phyloP scores from a whole-genome alignment of 2,797 vertebrate species.

The Hippocampus kuda region DNA sequence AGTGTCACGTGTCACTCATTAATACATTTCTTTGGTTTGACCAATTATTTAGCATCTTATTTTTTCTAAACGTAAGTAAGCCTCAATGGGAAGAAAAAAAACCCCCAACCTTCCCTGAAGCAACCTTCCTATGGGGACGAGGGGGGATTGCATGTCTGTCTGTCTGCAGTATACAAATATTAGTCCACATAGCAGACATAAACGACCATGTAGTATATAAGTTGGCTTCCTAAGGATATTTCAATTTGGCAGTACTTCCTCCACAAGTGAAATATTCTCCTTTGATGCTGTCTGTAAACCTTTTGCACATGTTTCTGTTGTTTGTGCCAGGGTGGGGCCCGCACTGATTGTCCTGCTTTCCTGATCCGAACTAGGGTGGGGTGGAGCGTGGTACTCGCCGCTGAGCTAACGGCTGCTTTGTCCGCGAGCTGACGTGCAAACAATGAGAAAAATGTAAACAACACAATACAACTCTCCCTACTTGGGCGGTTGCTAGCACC shows the following conservation, averaged over 20 bases:
- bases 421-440: constrained; percentile 49
- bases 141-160: not conserved
- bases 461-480: constrained; percentile 50
- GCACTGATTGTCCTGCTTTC: constrained; percentile 48
- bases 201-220: constrained; percentile 3
- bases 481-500: constrained; percentile 31
- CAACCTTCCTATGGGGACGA: not conserved
- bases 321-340: constrained; percentile 33
- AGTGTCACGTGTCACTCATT: no score
- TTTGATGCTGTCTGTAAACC: not conserved
- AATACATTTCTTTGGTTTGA: no score
- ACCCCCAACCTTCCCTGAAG: not conserved
- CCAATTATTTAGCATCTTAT: not conserved
- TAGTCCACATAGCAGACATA: constrained; percentile 22
- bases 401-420: constrained; percentile 47
- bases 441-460: constrained; percentile 65
- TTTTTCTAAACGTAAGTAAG: not conserved
- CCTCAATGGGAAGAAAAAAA: not conserved
- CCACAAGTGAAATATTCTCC: constrained; percentile 1
- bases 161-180: constrained; percentile 1
- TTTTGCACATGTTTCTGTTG: not conserved
- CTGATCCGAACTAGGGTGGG: constrained; percentile 33
- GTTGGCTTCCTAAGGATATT: constrained; percentile 19
- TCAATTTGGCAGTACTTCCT: constrained; percentile 13
- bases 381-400: constrained; percentile 22